Evolutionary conservation across 92 coral and sea anemone genomes (phyloP).

Genomic region (Palythoa heliodiscus): DNA sequence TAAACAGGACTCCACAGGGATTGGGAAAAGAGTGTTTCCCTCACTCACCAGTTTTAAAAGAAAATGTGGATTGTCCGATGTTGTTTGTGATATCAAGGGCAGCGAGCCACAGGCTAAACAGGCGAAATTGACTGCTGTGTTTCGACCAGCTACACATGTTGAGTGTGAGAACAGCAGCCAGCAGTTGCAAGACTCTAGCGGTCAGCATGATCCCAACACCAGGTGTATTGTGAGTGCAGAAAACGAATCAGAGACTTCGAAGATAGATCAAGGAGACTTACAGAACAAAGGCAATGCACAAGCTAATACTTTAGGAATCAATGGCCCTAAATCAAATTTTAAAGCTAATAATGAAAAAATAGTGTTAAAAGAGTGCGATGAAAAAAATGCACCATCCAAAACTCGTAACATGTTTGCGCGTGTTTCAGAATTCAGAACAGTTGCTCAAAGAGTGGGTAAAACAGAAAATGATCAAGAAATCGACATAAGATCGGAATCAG

Average conservation of each 20-base stretch:
- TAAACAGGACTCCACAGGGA: not conserved
- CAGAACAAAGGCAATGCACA: not conserved
- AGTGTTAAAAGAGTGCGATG: not conserved
- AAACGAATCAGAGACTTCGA: not conserved
- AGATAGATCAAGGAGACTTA: not conserved
- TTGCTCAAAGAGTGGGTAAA: not conserved
- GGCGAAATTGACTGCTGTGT: slow-evolving; percentile 59
- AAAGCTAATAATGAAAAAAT: not conserved
- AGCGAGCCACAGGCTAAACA: slow-evolving; percentile 70
- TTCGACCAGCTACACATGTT: not conserved
- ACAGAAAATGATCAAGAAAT: slow-evolving; percentile 1
- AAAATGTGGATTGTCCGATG: slow-evolving; percentile 41
- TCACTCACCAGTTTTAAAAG: slow-evolving; percentile 69
- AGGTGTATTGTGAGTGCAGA: not conserved
- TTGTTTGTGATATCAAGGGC: slow-evolving; percentile 32
- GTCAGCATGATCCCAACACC: not conserved
- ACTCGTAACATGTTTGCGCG: not conserved
- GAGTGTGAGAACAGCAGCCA: not conserved
- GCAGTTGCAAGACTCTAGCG: not conserved
- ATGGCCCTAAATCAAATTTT: not conserved
- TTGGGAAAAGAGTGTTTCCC: slow-evolving; percentile 48
- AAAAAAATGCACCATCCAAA: not conserved
- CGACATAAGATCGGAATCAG: not conserved
- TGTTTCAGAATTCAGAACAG: not conserved
- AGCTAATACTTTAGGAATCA: not conserved